Base-by-base conservation (phyloP, 1,140 invertebrate species). In the Bacillus rossius region DNA sequence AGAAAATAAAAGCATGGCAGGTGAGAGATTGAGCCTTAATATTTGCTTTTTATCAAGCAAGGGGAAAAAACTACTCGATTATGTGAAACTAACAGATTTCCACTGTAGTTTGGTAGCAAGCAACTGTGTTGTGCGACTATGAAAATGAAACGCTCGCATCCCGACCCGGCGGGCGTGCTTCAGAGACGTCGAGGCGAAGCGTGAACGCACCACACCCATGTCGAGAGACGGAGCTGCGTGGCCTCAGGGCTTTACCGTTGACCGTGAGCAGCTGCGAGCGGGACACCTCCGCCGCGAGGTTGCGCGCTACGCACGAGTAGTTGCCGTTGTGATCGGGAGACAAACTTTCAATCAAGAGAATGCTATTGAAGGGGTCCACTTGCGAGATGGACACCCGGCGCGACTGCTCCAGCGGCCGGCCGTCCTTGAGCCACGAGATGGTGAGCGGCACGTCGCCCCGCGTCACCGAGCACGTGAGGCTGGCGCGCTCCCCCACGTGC, bases 341-440 rank as follows among this genome's bases (percentile, higher is more conserved):
- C 63, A 91, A 81, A 71, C 83, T 86, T 69, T 88, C 82, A 67
- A 91, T 88, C 66, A 86, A 84, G 69, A 91, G 80, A 69, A 88
- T 86, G 77, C 83, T 86, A 80, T 84, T 88, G 76, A 83, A 88
- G 69, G 84, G 83, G 72, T 88, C 84, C 73, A 87, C 83, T 76
- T 84, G 84, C 63, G 81, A 86, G 64, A 88, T 79, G 60, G 81
- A 79, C 66, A 85, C 78, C 59, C 81, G 78, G 56, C 66, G 58
- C 47, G 64, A 59, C 47, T 62, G 58, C 57, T 84, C 83, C 65
- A 90, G 75, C 23, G 81, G 76, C 5, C 81, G 77, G 49, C 82
- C 82, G 66, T 91, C 86, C 75, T 90, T 90, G 55, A 82, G 80
- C 89, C 89, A 92, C 5, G 77, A 79, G 60, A 91, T 87, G 25